These are phyloP conservation scores for Telmatochromis sp. DNA, from an alignment of 2,113 vertebrate species.

Conservation along the genomic window DNA sequence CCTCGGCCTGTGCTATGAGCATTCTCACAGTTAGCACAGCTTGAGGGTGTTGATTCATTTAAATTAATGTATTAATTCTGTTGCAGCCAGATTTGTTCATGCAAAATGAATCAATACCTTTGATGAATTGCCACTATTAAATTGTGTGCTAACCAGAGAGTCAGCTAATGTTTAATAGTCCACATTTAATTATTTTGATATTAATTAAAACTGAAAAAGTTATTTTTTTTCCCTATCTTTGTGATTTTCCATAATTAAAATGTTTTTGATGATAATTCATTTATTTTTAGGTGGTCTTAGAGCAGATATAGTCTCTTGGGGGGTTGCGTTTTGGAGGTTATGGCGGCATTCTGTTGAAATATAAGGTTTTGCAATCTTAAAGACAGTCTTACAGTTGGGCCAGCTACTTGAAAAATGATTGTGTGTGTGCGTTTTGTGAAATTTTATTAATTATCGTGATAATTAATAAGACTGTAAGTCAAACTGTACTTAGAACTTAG, in stretches of 20 bases:
- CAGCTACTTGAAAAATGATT: not conserved
- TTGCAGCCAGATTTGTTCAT: not conserved
- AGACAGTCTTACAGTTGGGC: not conserved
- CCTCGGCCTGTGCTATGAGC: not conserved
- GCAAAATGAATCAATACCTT: not conserved
- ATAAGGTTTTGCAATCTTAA: not conserved
- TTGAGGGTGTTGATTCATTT: not conserved
- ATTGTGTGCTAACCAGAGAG: not conserved
- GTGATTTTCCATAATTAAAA: not conserved
- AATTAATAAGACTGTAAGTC: not conserved
- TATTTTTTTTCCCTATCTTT: not conserved
- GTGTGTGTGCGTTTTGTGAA: accelerated
- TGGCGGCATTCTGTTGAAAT: not conserved
- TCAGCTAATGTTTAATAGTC: not conserved
- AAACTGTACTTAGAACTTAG: not conserved
- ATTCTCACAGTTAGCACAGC: not conserved
- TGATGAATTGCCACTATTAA: not conserved
- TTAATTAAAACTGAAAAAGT: not conserved
- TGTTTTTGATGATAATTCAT: accelerated
- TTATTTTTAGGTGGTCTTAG: not conserved
- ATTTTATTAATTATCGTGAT: not conserved
- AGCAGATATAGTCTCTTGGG: not conserved
- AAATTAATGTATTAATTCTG: not conserved
- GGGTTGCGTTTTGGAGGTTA: not conserved
- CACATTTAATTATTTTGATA: not conserved